Evolutionary conservation across 2,888 invertebrate genomes (phyloP).

Genomic region (Napeogenes inachia): DNA sequence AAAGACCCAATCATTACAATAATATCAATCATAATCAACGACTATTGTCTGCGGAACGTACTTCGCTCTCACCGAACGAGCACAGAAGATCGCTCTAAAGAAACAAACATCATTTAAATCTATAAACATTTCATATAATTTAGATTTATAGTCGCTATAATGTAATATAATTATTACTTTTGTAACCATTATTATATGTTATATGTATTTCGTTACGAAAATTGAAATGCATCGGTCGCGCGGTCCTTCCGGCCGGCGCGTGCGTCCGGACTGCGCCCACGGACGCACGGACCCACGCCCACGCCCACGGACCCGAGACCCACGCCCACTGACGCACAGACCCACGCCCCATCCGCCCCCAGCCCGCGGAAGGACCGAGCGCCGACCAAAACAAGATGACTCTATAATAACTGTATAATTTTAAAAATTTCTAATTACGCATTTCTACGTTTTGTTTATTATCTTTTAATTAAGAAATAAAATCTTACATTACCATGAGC

Average conservation of each 20-base stretch:
- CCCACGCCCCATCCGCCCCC: slow-evolving; percentile 16
- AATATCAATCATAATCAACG: slow-evolving; percentile 54
- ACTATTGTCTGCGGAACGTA: slow-evolving; percentile 68
- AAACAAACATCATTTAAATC: slow-evolving; percentile 73
- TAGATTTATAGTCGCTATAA: slow-evolving; percentile 77
- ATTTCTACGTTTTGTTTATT: slow-evolving; percentile 77
- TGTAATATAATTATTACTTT: slow-evolving; percentile 74
- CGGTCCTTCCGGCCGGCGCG: slow-evolving; percentile 32
- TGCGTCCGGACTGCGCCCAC: slow-evolving; percentile 18
- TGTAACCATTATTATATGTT: slow-evolving; percentile 77
- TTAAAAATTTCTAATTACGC: slow-evolving; percentile 78
- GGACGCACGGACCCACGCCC: slow-evolving; percentile 9
- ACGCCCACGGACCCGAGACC: slow-evolving; percentile 39
- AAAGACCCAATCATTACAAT: slow-evolving; percentile 64
- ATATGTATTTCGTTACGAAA: slow-evolving; percentile 76
- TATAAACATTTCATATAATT: slow-evolving; percentile 78
- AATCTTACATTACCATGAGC: slow-evolving; percentile 77
- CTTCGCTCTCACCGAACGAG: slow-evolving; percentile 64
- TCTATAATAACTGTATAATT: slow-evolving; percentile 77
- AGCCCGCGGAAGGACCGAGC: slow-evolving; percentile 44
- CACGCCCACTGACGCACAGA: slow-evolving; percentile 23
- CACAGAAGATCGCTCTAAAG: slow-evolving; percentile 72
- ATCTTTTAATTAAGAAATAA: slow-evolving; percentile 77
- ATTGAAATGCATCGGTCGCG: slow-evolving; percentile 60
- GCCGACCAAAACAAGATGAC: slow-evolving; percentile 63